Conservation (phyloP, 1,140 invertebrate genomes). For the Drosophila nasuta region DNA sequence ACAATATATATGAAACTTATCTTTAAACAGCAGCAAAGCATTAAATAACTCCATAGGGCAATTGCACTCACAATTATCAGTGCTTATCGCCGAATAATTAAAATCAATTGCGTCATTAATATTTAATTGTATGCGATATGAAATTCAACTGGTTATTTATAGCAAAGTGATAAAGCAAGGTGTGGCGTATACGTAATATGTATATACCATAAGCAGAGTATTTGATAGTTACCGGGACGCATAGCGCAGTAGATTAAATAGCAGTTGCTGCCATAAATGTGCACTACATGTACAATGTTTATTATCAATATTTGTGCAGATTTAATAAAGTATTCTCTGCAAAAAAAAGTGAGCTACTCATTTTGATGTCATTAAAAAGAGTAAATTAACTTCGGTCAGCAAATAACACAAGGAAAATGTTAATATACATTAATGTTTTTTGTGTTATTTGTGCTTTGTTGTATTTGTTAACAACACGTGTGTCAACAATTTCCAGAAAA, state of each 20-base stretch:
- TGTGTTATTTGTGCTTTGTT: slow-evolving; percentile 2
- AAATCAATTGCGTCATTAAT: neutral
- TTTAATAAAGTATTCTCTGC: neutral
- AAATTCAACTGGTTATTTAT: neutral
- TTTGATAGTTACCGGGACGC: neutral
- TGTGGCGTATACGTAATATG: neutral
- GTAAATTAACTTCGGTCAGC: slow-evolving; percentile 9
- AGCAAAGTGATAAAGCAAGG: neutral
- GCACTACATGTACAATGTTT: neutral
- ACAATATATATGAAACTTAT: too few relatives aligned
- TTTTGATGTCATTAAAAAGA: neutral
- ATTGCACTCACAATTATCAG: neutral
- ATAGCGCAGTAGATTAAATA: too few relatives aligned
- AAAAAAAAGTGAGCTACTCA: neutral
- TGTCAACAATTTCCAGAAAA: slow-evolving; percentile 30
- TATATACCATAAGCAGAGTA: neutral
- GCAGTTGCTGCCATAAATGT: neutral
- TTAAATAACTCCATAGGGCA: neutral
- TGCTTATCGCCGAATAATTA: neutral
- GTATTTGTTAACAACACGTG: slow-evolving; percentile 24
- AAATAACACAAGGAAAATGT: slow-evolving; percentile 1
- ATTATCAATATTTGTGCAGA: neutral
- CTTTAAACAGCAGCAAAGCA: too few relatives aligned
- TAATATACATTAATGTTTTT: neutral
- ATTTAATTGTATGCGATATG: neutral